Evolutionary conservation across 2,113 vertebrate species (phyloP), one percentile per base, ranked within the genome.

Genomic region (Coptodon bakossiorum): DNA sequence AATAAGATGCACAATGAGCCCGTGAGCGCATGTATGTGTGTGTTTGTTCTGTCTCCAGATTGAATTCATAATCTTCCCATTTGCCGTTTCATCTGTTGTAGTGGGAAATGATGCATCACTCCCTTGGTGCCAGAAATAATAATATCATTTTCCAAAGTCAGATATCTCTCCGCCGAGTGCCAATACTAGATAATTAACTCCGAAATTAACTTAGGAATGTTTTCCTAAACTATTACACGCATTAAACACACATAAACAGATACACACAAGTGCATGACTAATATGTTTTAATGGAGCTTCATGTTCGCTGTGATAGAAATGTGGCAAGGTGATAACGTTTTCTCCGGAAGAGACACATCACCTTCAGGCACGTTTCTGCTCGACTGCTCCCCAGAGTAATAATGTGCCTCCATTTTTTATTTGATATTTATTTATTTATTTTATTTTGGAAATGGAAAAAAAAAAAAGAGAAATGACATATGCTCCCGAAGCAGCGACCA

Each of bases 61-160:
- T 91, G 87, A 91, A 93, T 90, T 92, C 82, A 80, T 94, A 93
- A 93, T 95, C 91, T 87, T 81, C 43, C 66, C 78, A 84, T 89
- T 91, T 88, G 88, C 88, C 14, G 73, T 90, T 93, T 90, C 90
- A 91, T 92, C 90, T 85, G 86, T 27, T 87, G 89, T 84, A 54
- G 76, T 71, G 85, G 90, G 88, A 91, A 84, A 93, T 90, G 82
- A 91, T 86, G 86, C 84, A 85, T 85, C 5, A 14, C 79, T 38
- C 84, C 86, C 88, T 53, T 8, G 57, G 53, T 92, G 90, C 85
- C 82, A 85, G 57, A 86, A 80, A 90, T 90, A 92, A 85, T 90
- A 87, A 91, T 86, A 86, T 82, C 43, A 61, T 86, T 79, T 83
- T 86, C 84, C 14, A 84, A 90, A 90, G 90, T 93, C 76, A 71